phyloP scores from a whole-genome alignment of 2,888 invertebrate species.

The Folsomia manolachei region DNA sequence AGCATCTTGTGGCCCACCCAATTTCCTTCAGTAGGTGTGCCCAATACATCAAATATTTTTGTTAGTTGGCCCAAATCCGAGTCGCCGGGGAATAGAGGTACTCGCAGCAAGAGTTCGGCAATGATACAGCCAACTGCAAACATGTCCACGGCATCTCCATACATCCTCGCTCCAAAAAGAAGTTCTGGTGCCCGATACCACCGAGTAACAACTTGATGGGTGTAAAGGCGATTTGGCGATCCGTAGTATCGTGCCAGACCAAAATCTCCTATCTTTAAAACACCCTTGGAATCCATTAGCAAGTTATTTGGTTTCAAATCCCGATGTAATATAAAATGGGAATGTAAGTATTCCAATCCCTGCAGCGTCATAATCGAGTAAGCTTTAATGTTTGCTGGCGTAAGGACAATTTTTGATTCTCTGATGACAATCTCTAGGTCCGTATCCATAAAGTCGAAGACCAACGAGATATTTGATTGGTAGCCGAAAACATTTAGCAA shows the following conservation, averaged over 20 bases:
- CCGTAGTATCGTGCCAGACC: slow-evolving; percentile 97
- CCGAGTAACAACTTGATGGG: slow-evolving; percentile 95
- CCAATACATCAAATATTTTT: slow-evolving; percentile 90
- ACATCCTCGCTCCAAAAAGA: slow-evolving; percentile 89
- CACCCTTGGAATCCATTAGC: slow-evolving; percentile 83
- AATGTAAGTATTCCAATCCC: slow-evolving; percentile 92
- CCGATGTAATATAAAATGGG: slow-evolving; percentile 94
- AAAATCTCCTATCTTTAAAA: slow-evolving; percentile 97
- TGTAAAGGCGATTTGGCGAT: slow-evolving; percentile 91
- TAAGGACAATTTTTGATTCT: slow-evolving; percentile 81
- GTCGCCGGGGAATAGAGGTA: slow-evolving; percentile 93
- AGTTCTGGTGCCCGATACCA: slow-evolving; percentile 94
- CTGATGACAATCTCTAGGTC: slow-evolving; percentile 93
- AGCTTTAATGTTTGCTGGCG: slow-evolving; percentile 89
- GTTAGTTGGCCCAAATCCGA: slow-evolving; percentile 95
- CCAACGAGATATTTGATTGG: slow-evolving; percentile 94
- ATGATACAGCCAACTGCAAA: slow-evolving; percentile 99
- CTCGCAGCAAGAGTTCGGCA: slow-evolving; percentile 85
- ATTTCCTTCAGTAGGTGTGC: slow-evolving; percentile 84
- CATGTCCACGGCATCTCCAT: slow-evolving; percentile 94
- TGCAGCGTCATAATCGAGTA: slow-evolving; percentile 92
- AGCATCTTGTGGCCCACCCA: slow-evolving; percentile 68
- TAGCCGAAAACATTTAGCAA: slow-evolving; percentile 96
- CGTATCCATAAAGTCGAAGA: slow-evolving; percentile 99
- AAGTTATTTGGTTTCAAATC: slow-evolving; percentile 99